Evolutionary conservation across 2,113 vertebrate genomes (phyloP), one percentile per base, ranked within the genome.

Genomic region (Bagarius yarrelli): DNA sequence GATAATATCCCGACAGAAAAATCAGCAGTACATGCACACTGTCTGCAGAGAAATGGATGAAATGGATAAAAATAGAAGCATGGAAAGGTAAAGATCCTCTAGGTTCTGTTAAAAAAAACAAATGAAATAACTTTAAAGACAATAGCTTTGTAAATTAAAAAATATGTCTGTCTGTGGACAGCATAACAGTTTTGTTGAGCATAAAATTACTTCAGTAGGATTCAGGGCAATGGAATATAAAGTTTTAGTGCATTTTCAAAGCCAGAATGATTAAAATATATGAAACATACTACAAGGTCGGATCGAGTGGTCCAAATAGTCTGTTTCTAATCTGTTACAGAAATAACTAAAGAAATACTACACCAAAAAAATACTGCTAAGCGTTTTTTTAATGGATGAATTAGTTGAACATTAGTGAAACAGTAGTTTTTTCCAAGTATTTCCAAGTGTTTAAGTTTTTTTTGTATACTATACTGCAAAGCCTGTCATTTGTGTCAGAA

Each of bases 1-100:
- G 86, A 87, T 88, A 81, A 85, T 60, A 88, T 87, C 85, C 5
- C 5, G 32, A 69, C 12, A 70, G 76, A 64, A 73, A 81, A 70
- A n/a, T 76, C 64, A 57, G 44, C 36, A 76, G 44, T 9, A 73
- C 76, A 72, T 50, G 15, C 61, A 76, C 74, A 57, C 44, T 73
- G 57, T 81, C 60, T 76, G 71, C 60, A 63, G 67, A 76, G 69
- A 52, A 57, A 67, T n/a, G 30, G 52, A 30, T 44, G 34, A 15
- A 57, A 67, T n/a, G 30, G 52, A 30, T 44, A 40, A 15, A 79
- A 23, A 61, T 55, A 77, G 44, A 52, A 59, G 64, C 55, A 79
- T 36, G 69, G 27, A 21, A 63, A 83, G 59, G 76, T 32, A 78
- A 16, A 77, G 60, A 25, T 79, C 80, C 71, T 71, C 66, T 57